Evolutionary conservation across 2,113 vertebrate genomes (phyloP).

Genomic region (Nymphicus hollandicus): DNA sequence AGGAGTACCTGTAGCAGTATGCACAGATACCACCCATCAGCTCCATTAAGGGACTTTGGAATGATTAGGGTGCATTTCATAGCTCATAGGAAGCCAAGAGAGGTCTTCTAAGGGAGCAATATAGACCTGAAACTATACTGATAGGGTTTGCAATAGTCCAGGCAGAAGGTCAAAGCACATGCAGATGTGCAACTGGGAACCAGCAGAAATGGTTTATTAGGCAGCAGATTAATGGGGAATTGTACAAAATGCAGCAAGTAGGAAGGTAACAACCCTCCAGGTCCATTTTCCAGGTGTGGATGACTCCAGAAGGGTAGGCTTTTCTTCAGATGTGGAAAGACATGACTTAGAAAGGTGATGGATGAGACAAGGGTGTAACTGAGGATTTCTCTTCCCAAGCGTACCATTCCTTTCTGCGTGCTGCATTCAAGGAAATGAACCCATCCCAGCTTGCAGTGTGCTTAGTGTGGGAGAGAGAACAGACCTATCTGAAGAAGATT

Average conservation of each 20-base stretch:
- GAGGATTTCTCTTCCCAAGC: neutral
- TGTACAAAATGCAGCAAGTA: neutral
- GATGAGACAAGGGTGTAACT: neutral
- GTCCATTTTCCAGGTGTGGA: neutral
- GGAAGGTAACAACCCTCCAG: neutral
- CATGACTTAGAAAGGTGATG: neutral
- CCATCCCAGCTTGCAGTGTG: neutral
- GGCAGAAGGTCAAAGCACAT: neutral
- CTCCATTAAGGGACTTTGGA: neutral
- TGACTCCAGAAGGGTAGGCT: neutral
- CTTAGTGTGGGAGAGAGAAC: neutral
- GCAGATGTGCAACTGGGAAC: neutral
- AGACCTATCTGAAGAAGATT: neutral
- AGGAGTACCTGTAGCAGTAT: neutral
- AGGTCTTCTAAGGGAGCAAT: neutral
- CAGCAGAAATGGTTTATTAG: neutral
- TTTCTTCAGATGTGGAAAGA: neutral
- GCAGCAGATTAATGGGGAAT: neutral
- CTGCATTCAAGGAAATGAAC: neutral
- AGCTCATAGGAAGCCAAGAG: neutral
- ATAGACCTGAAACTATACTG: neutral
- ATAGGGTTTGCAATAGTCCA: neutral
- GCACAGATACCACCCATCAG: neutral
- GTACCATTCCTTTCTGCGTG: neutral
- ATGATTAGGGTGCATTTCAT: neutral